These are phyloP conservation scores for Nymphalis c-album DNA, from an alignment of 2,888 invertebrate species.

Conservation along the genomic window DNA sequence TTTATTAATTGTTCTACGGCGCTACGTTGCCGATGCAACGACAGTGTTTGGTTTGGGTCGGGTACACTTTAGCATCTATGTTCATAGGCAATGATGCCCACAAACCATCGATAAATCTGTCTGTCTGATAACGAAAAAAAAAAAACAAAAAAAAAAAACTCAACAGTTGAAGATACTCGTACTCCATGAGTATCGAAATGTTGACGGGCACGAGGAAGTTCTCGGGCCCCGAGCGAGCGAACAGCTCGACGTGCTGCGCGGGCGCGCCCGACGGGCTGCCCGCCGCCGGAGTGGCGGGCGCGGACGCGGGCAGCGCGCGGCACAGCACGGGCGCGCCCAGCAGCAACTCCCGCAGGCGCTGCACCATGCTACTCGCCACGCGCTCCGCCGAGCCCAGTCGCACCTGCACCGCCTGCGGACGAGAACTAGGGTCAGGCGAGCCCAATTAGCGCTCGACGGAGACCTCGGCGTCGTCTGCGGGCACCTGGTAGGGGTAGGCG, in stretches of 20 bases:
- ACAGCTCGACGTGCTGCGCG: slow-evolving; percentile 84
- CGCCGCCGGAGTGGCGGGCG: slow-evolving; percentile 48
- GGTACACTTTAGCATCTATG: background rate
- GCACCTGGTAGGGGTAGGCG: slow-evolving; percentile 81
- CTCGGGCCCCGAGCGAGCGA: slow-evolving; percentile 84
- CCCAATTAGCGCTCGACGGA: background rate
- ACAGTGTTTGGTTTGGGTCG: too few species aligned
- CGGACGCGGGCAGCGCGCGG: slow-evolving; percentile 58
- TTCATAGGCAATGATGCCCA: background rate
- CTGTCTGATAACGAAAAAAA: background rate
- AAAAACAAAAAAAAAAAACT: slow-evolving; percentile 44
- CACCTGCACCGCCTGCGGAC: slow-evolving; percentile 77
- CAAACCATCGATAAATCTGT: background rate
- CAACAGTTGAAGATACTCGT: slow-evolving; percentile 74
- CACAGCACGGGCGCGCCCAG: slow-evolving; percentile 75
- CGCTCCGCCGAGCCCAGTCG: slow-evolving; percentile 81
- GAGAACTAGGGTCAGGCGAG: background rate
- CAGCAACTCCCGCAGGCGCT: slow-evolving; percentile 82
- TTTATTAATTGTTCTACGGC: too few species aligned
- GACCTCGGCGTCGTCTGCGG: background rate
- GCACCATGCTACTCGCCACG: slow-evolving; percentile 72
- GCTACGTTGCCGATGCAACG: too few species aligned
- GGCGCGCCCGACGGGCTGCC: slow-evolving; percentile 47
- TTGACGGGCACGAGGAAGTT: slow-evolving; percentile 86
- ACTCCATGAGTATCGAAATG: slow-evolving; percentile 83